A percentile compares a stretch with the other conserved stretches of the same genome.
Conservation (phyloP, 64 coral and sea anemone species). For the Dendrophyllia cribrosa region DNA sequence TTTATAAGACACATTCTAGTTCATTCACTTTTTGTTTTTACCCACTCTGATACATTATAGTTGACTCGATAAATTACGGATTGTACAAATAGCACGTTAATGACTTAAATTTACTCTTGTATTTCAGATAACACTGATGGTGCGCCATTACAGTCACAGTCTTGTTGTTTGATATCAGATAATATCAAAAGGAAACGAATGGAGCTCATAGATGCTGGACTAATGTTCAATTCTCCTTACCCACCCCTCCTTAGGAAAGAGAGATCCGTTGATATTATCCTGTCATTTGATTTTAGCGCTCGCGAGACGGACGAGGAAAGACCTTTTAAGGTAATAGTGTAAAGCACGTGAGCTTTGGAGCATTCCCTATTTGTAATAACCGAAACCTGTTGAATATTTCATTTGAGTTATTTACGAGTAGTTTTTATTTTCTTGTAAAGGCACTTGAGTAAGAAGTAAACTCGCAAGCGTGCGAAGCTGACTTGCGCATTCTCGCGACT, state of each 20-base stretch:
- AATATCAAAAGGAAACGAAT: conserved; percentile 16
- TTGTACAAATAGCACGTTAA: background rate
- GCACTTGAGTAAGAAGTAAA: too few species aligned
- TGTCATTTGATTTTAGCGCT: conserved; percentile 60
- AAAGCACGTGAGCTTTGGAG: background rate
- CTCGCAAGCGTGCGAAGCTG: too few species aligned
- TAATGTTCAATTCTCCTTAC: conserved; percentile 63
- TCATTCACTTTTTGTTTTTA: too few species aligned
- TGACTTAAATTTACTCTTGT: background rate
- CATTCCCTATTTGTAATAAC: background rate
- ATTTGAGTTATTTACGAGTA: too few species aligned
- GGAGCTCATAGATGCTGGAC: conserved; percentile 51
- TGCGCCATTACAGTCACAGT: background rate
- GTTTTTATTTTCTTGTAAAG: too few species aligned
- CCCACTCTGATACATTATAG: too few species aligned
- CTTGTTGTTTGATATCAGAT: background rate
- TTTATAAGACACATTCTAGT: too few species aligned
- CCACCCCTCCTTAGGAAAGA: conserved; percentile 45
- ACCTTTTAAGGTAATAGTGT: conserved; percentile 38
- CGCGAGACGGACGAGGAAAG: conserved; percentile 24
- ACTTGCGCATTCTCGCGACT: too few species aligned
- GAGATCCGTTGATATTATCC: conserved; percentile 46
- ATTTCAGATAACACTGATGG: background rate
- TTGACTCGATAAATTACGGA: too few species aligned
- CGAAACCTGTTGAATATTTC: background rate